Evolutionary conservation across 2,888 invertebrate genomes (phyloP), one percentile per base, ranked within the genome.

Genomic region (Horisme vitalbata): DNA sequence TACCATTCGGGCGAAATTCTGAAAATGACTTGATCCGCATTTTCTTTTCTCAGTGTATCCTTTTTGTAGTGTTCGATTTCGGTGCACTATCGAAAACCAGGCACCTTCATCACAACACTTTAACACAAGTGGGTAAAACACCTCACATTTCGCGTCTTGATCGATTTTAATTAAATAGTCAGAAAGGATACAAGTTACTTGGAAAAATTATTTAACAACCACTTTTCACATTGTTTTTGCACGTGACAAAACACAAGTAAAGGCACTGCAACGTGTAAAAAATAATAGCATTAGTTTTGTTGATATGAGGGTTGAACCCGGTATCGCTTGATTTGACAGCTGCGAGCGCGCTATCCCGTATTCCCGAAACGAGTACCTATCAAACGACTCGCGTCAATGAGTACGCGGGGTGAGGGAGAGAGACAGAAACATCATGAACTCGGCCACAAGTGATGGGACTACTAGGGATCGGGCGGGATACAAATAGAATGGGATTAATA

Each of bases 201-300:
- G 64, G 87, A 86, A 84, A 83, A 76, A 71, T 64, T 61, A 63
- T 69, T 83, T 90, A 90, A 84, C 91, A 91, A 84, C 90, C 90
- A 91, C 91, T 91, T 83, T 88, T 83, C 85, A 88, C 89, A 89
- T 89, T 89, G 87, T 88, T 87, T 87, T 88, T 88, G 86, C 86
- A 81, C 86, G 76, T 74, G 75, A 83, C 89, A 89, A 85, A 83
- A 89, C 84, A 84, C 89, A 89, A 89, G 89, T 83, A 89, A 89
- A 89, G 83, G 80, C 79, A 88, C 89, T 89, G 86, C 60, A 86
- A 86, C 49, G 63, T 63, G 57, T 83, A 79, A 71, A 55, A 62
- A 62, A 62, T 65, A 55, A 63, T 60, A 68, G 68, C 58, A 63
- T 63, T 65, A 70, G 57, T 59, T 48, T 61, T 33, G 56, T 60